Base-by-base conservation (phyloP, 1,140 invertebrate genomes). In the Drosophila subpulchrella region DNA sequence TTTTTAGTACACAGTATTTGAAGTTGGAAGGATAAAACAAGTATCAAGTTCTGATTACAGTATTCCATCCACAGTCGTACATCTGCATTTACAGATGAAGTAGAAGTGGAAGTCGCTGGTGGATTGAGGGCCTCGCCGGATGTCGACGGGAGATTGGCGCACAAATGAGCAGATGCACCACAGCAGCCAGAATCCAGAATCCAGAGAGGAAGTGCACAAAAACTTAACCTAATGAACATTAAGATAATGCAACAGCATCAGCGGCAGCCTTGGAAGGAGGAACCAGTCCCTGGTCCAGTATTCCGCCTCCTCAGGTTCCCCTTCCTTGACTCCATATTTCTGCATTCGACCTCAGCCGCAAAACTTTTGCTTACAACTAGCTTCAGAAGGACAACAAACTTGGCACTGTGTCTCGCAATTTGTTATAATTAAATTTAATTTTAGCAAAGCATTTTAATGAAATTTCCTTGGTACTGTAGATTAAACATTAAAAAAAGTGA, bases 191-290 rank as follows among this genome's bases (percentile, higher is more conserved):
- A 44, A 76, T 46, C 66, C 53, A 34, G 65, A 41, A 76, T 48
- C 66, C 53, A 34, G 65, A 60, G 15, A 74, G 83, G 81, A 86
- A 88, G 83, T 89, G 80, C 83, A 80, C 83, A 80, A 88, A 71
- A 86, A 88, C 83, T 89, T 88, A 89, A 88, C 80, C 83, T 81
- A 89, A 88, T 88, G 84, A 88, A 88, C 84, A 89, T 88, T 88
- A 89, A 88, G 84, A 89, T 88, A 88, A 89, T 88, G 84, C 84
- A 90, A 84, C 84, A 83, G 77, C 71, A 88, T 71, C 54, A 71
- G 34, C 41, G 59, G 50, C 56, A 61, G 54, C 39, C 66, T 15
- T 70, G 47, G 27, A 30, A 42, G 24, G 17, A 57, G 27, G 10
- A 39, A 38, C 32, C 13, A 44, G 67, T 59, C 44, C 62, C 34